Base-by-base conservation (phyloP, 2,888 invertebrate genomes). In the Synergus gifuensis region DNA sequence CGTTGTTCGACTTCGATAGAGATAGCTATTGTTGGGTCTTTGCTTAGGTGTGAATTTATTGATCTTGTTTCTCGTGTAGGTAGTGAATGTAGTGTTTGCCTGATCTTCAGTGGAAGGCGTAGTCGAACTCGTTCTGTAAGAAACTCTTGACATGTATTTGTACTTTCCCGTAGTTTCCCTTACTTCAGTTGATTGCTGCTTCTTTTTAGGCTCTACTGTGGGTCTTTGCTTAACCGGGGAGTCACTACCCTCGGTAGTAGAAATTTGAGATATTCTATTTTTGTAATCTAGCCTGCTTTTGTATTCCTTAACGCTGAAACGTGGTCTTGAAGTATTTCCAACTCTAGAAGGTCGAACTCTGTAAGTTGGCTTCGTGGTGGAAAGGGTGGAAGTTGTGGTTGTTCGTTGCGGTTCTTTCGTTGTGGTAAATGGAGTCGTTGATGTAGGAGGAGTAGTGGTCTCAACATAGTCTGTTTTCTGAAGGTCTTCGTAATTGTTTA, bases 241-340 rank as follows among this genome's bases (percentile, higher is more conserved):
- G 60, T 76, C 58, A 7, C n/a, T 4, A 42, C 78, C 54, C 78
- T 86, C 85, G 0, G 85, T 84, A 3, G 83, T 81, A 14, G 85
- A 83, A 63, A 44, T 78, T 4, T 83, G 83, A 4, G 80, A 76
- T 18, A 84, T 79, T 81, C 88, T 87, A 60, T 86, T 91, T 77
- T 91, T 91, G 83, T 91, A 88, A 67, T 94, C 95, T 76, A 96
- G 90, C 81, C 95, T 93, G 85, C 94, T 95, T 88, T 95, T 94
- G 89, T 96, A 96, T 84, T 96, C 96, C 91, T 96, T 96, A 4
- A 96, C 95, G 88, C 96, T 96, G 90, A 96, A 96, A 83, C 95
- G 93, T 1, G 96, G 96, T 77, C 96, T 93, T 76, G 95, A 95
- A 1, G 92, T 86, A 79, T 94, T 92, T 11, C 90, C 90, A 77